Evolutionary conservation across 2,113 vertebrate genomes (phyloP).

Genomic region (Verasper variegatus): DNA sequence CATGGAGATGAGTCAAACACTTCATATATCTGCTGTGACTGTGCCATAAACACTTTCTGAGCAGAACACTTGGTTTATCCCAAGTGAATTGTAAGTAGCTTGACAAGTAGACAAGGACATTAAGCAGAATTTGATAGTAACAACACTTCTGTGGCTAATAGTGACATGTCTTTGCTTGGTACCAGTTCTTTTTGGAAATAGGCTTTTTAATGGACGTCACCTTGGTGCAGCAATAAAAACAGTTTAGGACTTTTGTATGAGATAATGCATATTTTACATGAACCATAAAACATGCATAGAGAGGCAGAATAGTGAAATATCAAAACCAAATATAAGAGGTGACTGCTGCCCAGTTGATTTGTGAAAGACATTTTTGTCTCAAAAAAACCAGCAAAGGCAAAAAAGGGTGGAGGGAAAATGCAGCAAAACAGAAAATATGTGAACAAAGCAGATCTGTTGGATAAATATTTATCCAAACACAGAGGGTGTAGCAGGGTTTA

Average conservation of each 20-base stretch:
- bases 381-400: conserved; percentile 27
- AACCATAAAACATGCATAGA: not conserved
- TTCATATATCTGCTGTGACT: not conserved
- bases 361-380: conserved; percentile 33
- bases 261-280: not conserved
- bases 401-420: conserved; percentile 24
- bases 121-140: not conserved
- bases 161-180: not conserved
- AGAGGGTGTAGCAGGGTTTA: conserved; percentile 4
- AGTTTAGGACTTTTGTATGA: not conserved
- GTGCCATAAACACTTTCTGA: not conserved
- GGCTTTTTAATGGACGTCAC: conserved; percentile 7
- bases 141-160: conserved; percentile 11
- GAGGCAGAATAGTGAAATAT: not conserved
- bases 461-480: conserved; percentile 47
- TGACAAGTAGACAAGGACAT: no score
- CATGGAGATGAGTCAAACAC: not conserved
- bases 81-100: not conserved
- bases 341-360: conserved; percentile 12
- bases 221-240: not conserved
- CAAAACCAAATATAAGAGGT: not conserved
- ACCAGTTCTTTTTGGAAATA: conserved; percentile 43
- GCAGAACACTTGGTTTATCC: conserved; percentile 4
- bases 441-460: conserved; percentile 36
- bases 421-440: conserved; percentile 7